Evolutionary conservation across 2,113 vertebrate genomes (phyloP), one percentile per base, ranked within the genome.

Genomic region (Brienomyrus longianalis): DNA sequence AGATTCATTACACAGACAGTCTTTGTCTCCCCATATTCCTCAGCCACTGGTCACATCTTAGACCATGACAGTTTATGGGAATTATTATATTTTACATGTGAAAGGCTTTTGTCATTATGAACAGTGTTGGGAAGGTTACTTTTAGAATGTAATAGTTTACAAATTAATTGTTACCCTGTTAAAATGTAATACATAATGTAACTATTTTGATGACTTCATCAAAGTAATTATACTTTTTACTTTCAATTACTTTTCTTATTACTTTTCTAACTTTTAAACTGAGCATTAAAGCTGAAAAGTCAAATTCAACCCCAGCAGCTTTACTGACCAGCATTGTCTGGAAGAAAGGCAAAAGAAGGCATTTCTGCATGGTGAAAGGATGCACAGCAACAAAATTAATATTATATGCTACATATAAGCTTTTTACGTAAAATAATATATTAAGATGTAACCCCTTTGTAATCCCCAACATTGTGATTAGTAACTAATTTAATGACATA

Each of bases 11-110:
- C 3, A 43, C 77, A 66, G 80, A 86, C 7, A 43, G 23, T 86
- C 45, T 51, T 83, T 89, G 43, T 35, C 39, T 85, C 89, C 85
- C 66, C 83, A 85, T 39, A 62, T 85, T 89, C 83, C 35, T 86
- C 54, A 39, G 17, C n/a, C 31, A 89, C 50, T 85, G 10, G 23
- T 56, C 51, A 54, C n/a, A n/a, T 54, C 51, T 87, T 11, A 35
- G 48, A 31, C n/a, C n/a, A 86, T 54, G 84, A n/a, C 10, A 86
- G 17, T 87, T 52, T 86, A 27, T 5, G 19, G n/a, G n/a, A 54
- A 35, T 87, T 52, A 27, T 87, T 35, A 15, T 56, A 52, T 87
- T 59, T 56, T 56, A 52, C 2, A 35, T 87, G 23, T 87, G 17
- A 35, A 35, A 54, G 7, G 74, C 35, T 43, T 80, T 80, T 80